These are phyloP conservation scores for Xestia xanthographa DNA, from an alignment of 2,888 invertebrate species.

Conservation along the genomic window DNA sequence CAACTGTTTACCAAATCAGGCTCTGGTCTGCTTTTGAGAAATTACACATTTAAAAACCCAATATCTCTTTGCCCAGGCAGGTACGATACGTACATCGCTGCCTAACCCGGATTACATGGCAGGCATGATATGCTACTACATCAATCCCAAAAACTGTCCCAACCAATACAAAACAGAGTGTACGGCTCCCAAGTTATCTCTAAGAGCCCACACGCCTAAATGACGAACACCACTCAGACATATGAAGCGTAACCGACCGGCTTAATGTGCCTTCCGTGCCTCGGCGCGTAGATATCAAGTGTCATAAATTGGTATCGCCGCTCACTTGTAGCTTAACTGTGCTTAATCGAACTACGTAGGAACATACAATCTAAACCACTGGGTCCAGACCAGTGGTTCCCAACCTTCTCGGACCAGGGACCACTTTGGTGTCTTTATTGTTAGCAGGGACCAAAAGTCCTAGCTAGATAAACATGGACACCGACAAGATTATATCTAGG, in stretches of 20 bases:
- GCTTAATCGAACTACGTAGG: conserved; percentile 39
- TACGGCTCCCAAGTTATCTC: conserved; percentile 36
- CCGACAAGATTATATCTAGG: no score
- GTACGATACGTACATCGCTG: not conserved
- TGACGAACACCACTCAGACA: conserved; percentile 57
- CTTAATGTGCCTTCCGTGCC: conserved; percentile 60
- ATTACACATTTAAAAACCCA: no score
- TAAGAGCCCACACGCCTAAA: conserved; percentile 37
- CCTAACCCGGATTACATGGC: no score
- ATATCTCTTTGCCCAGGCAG: no score
- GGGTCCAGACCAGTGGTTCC: not conserved
- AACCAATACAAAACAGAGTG: conserved; percentile 7
- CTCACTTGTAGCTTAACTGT: conserved; percentile 49
- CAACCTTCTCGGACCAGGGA: no score
- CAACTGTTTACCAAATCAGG: no score
- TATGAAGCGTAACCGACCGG: conserved; percentile 56
- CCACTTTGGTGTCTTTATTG: no score
- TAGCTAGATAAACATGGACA: no score
- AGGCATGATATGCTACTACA: not conserved
- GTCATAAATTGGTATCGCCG: conserved; percentile 58
- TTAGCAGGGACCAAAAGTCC: no score
- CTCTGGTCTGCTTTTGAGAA: no score
- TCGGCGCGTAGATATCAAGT: conserved; percentile 56
- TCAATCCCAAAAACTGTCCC: conserved; percentile 4
- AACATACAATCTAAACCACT: not conserved